Conservation (phyloP, 2,888 invertebrate genomes). For the Lycia hirtaria region DNA sequence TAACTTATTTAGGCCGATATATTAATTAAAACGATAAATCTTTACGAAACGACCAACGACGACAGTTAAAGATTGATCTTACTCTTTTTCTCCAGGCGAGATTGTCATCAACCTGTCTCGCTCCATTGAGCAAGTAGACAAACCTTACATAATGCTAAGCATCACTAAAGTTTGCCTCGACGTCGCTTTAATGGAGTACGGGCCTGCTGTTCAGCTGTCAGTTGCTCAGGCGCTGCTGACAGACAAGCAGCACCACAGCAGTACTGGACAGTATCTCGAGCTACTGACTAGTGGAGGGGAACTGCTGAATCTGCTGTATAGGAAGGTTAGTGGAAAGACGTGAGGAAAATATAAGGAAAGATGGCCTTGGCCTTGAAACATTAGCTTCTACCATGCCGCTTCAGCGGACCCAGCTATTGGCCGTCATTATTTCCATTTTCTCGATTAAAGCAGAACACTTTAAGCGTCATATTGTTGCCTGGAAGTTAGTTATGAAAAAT, state of each 20-base stretch:
- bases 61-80: too few relatives aligned
- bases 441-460: too few relatives aligned
- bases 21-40: too few relatives aligned
- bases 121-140: constrained; percentile 87
- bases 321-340: constrained; percentile 84
- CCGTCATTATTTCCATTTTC: too few relatives aligned
- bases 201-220: constrained; percentile 90
- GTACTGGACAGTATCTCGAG: constrained; percentile 91
- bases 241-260: constrained; percentile 91
- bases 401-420: too few relatives aligned
- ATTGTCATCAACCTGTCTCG: constrained; percentile 88
- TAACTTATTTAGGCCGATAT: too few relatives aligned
- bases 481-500: too few relatives aligned
- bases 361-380: too few relatives aligned
- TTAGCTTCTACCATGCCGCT: too few relatives aligned
- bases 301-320: constrained; percentile 89
- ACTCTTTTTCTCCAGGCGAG: constrained; percentile 68
- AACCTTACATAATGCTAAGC: constrained; percentile 90
- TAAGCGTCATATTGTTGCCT: too few relatives aligned
- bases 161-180: constrained; percentile 89
- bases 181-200: constrained; percentile 91
- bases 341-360: background rate
- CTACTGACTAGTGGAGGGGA: constrained; percentile 89
- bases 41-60: too few relatives aligned
- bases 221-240: constrained; percentile 78